Percentiles rank a stretch among this genome's conserved stretches.
phyloP scores from a whole-genome alignment of 2,888 invertebrate species.

The Cremastinae sp. region DNA sequence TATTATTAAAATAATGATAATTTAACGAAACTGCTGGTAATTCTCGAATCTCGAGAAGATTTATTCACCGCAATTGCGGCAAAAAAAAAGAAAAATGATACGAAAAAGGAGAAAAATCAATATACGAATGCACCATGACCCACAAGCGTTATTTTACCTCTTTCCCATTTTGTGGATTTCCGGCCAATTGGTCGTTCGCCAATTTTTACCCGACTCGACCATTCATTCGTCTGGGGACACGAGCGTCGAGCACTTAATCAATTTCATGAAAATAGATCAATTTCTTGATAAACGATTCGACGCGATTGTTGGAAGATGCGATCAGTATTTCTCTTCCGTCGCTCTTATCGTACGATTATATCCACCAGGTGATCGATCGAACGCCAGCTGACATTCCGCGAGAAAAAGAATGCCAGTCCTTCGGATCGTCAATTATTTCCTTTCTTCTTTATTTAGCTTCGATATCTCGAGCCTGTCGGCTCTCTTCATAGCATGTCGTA shows the following conservation, averaged over 20 bases:
- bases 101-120: conserved; percentile 32
- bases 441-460: conserved; percentile 37
- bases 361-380: conserved; percentile 29
- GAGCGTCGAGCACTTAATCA: conserved; percentile 39
- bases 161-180: conserved; percentile 4
- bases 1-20: conserved; percentile 24
- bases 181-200: conserved; percentile 20
- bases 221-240: conserved; percentile 19
- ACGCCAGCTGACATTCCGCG: conserved; percentile 42
- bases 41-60: conserved; percentile 31
- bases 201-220: conserved; percentile 10
- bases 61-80: conserved; percentile 36
- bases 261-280: conserved; percentile 45
- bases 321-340: background rate
- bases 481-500: conserved; percentile 25
- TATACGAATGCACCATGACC: conserved; percentile 37
- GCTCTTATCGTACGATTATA: no score
- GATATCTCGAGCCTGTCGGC: conserved; percentile 51
- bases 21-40: conserved; percentile 15
- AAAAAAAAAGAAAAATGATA: background rate
- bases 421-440: conserved; percentile 57
- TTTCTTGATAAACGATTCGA: conserved; percentile 25
- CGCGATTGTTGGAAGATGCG: background rate
- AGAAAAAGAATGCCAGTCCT: conserved; percentile 61
- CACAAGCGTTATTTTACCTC: conserved; percentile 5